A percentile compares a stretch with the other conserved stretches of the same genome.
phyloP scores from a whole-genome alignment of 2,113 vertebrate species.

The Ibidorhyncha struthersii region DNA sequence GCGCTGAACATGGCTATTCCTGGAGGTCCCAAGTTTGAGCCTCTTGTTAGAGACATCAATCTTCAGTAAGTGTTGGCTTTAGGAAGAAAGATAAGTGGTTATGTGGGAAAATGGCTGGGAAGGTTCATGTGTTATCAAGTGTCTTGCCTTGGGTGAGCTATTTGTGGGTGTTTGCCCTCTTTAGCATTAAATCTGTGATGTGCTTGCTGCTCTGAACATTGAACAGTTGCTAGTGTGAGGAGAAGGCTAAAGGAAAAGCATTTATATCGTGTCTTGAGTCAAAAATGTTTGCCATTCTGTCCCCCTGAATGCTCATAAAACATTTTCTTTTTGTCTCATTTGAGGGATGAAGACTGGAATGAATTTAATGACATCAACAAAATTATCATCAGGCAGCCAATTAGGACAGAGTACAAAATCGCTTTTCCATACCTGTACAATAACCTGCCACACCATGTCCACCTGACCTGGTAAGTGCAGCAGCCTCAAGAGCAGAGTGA shows the following conservation, averaged over 20 bases:
- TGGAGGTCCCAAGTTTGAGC: conserved; percentile 97
- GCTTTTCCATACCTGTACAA: conserved; percentile 98
- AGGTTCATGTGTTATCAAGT: not conserved
- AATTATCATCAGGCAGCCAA: conserved; percentile 97
- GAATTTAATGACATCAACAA: conserved; percentile 99
- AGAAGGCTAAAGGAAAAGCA: not conserved
- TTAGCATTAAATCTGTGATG: not conserved
- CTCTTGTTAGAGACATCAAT: conserved; percentile 96
- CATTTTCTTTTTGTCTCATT: not conserved
- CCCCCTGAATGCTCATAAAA: not conserved
- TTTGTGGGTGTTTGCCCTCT: not conserved
- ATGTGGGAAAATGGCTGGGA: not conserved
- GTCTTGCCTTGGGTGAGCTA: not conserved
- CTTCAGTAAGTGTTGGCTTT: conserved; percentile 87
- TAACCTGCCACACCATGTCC: conserved; percentile 97
- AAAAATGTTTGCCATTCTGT: not conserved
- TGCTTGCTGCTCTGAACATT: not conserved
- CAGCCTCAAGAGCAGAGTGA: not conserved
- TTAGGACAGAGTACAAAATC: conserved; percentile 98
- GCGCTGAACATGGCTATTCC: conserved; percentile 99
- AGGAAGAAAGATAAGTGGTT: not conserved
- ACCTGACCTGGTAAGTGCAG: conserved; percentile 91
- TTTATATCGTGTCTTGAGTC: not conserved
- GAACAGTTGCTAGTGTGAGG: not conserved
- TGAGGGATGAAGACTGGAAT: conserved; percentile 98